Evolutionary conservation across 1,140 invertebrate genomes (phyloP).

Genomic region (Rhagoletis pomonella): DNA sequence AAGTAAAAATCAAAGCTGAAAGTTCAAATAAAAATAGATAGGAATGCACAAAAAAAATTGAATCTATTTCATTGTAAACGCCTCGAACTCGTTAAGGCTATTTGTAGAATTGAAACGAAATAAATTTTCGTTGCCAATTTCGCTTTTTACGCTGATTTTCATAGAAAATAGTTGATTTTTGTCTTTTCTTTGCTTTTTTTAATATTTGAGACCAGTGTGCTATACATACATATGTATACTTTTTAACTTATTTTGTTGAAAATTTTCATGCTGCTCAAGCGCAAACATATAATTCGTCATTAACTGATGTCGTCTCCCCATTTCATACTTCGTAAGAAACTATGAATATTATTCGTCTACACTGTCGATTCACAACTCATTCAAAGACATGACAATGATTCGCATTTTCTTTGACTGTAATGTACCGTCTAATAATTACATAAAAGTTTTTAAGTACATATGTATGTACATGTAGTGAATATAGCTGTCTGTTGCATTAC

Average conservation of each 20-base stretch:
- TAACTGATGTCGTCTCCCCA: no score
- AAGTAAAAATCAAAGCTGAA: no score
- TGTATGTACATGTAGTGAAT: neutral
- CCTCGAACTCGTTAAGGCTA: neutral
- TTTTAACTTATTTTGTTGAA: neutral
- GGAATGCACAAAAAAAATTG: no score
- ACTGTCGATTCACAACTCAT: slow-evolving; percentile 20
- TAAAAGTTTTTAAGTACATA: neutral
- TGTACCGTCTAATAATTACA: neutral
- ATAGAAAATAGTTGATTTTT: neutral
- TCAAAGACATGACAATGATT: neutral
- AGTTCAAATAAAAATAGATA: no score
- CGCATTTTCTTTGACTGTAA: neutral
- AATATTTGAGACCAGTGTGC: no score
- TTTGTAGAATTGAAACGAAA: neutral
- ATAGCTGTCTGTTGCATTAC: neutral
- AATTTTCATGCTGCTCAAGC: neutral
- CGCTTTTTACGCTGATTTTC: neutral
- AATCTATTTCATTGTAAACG: neutral
- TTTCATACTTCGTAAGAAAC: no score
- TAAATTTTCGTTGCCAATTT: neutral
- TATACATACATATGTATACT: neutral
- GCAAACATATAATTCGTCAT: neutral
- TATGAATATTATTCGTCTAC: neutral
- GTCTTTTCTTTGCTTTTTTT: no score